Evolutionary conservation across 2,113 vertebrate genomes (phyloP), one percentile per base, ranked within the genome.

Genomic region (Plestiodon gilberti): DNA sequence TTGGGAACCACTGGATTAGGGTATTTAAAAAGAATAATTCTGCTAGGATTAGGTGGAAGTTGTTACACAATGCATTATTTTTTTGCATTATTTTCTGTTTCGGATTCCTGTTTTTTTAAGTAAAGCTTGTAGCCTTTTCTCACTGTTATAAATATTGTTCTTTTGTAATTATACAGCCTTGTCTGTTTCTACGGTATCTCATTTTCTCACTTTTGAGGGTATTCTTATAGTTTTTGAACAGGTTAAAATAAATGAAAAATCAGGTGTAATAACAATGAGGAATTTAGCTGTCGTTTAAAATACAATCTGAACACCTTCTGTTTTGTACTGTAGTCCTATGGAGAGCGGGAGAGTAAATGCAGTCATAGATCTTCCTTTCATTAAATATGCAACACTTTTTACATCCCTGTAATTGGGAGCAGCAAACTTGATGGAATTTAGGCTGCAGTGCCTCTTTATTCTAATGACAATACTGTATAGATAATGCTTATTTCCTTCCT

Each of bases 311-410:
- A 67, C 3, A 33, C 20, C 2, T 67, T 81, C 28, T 61, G 64
- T 87, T 90, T 30, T 87, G 73, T 30, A 85, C 30, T 22, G 22
- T 28, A 87, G 40, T 76, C 43, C 5, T 14, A n/a, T 25, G 7
- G 23, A 59, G 57, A 69, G 82, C 78, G 35, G 35, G 85, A 25
- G 62, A 77, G 25, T 33, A 28, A 80, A 89, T 86, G 0, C 0
- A 71, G 91, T 79, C 55, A 64, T 87, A 89, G 79, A 86, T 30
- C 76, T 23, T 91, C 87, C 81, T 33, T 81, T 83, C 92, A 61
- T 28, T 82, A 64, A 64, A 82, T 70, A 67, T 71, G 57, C 61
- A 83, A 20, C 0, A 0, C 85, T n/a, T 89, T 71, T 83, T 75
- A 80, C 83, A 52, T 18, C 84, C 35, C 28, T 85, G 1, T 78